Conservation (phyloP, 2,113 vertebrate species). For the Pavo muticus region DNA sequence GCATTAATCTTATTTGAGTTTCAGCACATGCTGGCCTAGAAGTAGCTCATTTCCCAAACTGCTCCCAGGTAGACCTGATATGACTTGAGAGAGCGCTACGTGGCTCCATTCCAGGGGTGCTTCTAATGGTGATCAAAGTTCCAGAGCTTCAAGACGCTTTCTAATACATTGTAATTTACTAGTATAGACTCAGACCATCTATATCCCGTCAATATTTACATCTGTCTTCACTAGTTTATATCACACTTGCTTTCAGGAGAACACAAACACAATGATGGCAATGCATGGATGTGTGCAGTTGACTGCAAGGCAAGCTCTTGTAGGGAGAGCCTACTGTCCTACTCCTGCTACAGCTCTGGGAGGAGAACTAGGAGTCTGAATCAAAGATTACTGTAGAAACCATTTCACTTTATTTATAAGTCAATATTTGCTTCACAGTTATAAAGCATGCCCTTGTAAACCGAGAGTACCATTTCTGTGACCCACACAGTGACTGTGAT, state of each 20-base stretch:
- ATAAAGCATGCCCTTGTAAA: neutral
- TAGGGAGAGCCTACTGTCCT: neutral
- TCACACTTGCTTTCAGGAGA: neutral
- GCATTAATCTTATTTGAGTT: neutral
- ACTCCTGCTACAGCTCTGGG: neutral
- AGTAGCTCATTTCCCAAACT: neutral
- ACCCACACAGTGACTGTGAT: neutral
- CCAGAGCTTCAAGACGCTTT: neutral
- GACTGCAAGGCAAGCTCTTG: neutral
- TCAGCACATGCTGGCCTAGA: neutral
- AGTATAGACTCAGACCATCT: neutral
- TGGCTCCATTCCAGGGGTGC: fast-evolving
- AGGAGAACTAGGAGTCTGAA: neutral
- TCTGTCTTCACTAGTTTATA: neutral
- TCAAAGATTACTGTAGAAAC: neutral
- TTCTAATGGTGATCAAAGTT: neutral
- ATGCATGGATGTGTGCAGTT: neutral
- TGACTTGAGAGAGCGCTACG: neutral
- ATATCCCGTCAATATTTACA: neutral
- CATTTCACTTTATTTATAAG: neutral
- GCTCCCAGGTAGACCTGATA: neutral
- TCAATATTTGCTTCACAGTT: neutral
- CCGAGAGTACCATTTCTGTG: neutral
- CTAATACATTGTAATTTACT: neutral
- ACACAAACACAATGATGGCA: neutral